phyloP scores from a whole-genome alignment of 1,140 invertebrate species.

The Himalopsyche phryganea region DNA sequence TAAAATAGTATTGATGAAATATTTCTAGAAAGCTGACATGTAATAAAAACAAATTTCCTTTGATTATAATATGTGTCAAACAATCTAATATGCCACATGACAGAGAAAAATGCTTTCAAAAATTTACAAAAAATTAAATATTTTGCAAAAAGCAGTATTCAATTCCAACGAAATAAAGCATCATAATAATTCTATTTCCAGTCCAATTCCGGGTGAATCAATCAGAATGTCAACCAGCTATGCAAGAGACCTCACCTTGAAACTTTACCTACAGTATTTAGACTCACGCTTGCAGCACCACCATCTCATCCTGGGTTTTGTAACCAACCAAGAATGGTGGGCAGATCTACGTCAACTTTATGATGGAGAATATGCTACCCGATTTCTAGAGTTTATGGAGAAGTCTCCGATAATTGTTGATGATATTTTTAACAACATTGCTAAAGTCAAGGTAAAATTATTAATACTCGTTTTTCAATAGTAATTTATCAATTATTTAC shows the following conservation, averaged over 20 bases:
- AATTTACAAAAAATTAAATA: no score
- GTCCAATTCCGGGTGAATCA: constrained; percentile 15
- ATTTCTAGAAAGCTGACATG: no score
- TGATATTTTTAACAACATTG: constrained; percentile 42
- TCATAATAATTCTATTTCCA: constrained; percentile 13
- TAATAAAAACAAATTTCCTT: no score
- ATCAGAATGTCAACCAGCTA: constrained; percentile 27
- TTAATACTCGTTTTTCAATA: no score
- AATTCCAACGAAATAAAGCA: no score
- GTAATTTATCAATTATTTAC: no score
- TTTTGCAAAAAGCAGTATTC: no score
- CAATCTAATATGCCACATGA: no score
- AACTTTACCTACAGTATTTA: constrained; percentile 45
- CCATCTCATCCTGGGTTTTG: constrained; percentile 39
- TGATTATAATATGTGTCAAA: no score
- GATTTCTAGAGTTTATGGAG: constrained; percentile 41
- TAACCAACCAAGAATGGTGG: constrained; percentile 48
- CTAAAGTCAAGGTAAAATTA: constrained; percentile 45
- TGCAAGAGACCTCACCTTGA: constrained; percentile 41
- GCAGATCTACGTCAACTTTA: constrained; percentile 37
- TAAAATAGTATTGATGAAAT: no score
- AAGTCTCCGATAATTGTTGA: constrained; percentile 41
- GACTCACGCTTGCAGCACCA: constrained; percentile 42
- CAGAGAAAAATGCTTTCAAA: no score
- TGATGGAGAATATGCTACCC: constrained; percentile 36